Conservation (phyloP, 2,888 invertebrate species). For the Megalurothrips usitatus region DNA sequence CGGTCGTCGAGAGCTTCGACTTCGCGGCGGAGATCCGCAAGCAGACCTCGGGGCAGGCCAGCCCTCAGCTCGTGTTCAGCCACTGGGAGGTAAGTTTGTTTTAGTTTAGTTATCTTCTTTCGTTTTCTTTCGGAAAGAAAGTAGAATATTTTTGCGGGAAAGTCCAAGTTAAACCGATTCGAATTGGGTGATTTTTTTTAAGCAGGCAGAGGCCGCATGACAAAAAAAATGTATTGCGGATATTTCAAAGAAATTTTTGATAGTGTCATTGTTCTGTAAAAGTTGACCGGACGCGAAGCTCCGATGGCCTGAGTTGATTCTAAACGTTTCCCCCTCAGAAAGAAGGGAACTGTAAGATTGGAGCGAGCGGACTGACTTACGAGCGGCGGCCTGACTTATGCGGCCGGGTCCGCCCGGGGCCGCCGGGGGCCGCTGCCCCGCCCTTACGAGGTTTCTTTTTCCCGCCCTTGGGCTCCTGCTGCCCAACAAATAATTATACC, state of each 20-base stretch:
- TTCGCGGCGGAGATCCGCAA: conserved; percentile 92
- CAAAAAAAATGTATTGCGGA: no score
- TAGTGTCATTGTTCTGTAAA: no score
- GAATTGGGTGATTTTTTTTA: no score
- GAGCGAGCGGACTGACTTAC: neutral
- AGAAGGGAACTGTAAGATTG: neutral
- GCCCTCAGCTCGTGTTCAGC: conserved; percentile 91
- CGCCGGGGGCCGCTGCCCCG: conserved; percentile 27
- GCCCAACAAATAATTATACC: conserved; percentile 30
- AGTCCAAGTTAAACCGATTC: no score
- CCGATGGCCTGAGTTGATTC: no score
- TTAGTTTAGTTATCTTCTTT: no score
- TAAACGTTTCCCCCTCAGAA: no score
- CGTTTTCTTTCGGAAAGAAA: no score
- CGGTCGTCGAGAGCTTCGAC: conserved; percentile 94
- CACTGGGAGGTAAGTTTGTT: conserved; percentile 84
- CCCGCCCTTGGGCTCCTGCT: conserved; percentile 34
- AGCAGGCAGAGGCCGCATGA: no score
- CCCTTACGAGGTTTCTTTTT: conserved; percentile 17
- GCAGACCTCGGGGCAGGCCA: conserved; percentile 92
- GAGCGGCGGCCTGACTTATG: neutral
- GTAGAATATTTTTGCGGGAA: no score
- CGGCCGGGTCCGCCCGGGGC: neutral
- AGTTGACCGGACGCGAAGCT: no score
- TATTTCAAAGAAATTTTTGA: no score